Percentiles rank a stretch among this genome's conserved stretches.
Conservation (phyloP, 2,113 vertebrate species). For the Chaetops frenatus region DNA sequence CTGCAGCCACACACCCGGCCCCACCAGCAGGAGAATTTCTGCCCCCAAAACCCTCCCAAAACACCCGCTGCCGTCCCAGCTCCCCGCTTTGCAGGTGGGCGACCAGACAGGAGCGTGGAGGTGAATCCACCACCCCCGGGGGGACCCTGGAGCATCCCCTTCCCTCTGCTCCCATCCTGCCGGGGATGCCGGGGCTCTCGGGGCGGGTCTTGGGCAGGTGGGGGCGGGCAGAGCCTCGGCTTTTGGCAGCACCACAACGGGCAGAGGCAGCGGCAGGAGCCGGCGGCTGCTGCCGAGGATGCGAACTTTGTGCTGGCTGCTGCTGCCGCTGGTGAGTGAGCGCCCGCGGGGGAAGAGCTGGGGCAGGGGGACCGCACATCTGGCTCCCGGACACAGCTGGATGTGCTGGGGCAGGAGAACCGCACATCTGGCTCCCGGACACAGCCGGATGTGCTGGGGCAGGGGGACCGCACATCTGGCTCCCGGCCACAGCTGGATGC, state of each 20-base stretch:
- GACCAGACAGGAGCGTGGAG: accelerated
- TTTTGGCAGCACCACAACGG: neutral
- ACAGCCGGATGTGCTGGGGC: neutral
- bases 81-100: accelerated
- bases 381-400: neutral
- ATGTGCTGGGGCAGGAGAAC: neutral
- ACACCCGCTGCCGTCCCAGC: accelerated
- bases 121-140: accelerated
- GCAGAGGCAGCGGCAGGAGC: neutral
- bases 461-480: neutral
- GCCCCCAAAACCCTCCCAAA: neutral
- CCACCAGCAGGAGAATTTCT: too few relatives aligned
- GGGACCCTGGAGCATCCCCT: neutral
- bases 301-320: constrained; percentile 26
- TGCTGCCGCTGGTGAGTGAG: constrained; percentile 55
- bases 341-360: neutral
- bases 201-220: constrained; percentile 30
- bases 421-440: neutral
- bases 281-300: neutral
- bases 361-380: neutral
- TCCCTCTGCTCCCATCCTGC: accelerated
- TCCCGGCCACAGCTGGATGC: neutral
- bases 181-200: neutral
- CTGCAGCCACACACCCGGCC: too few relatives aligned
- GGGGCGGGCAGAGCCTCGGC: neutral